phyloP scores from a whole-genome alignment of 2,797 vertebrate species.

The Sebastes oblongus region DNA sequence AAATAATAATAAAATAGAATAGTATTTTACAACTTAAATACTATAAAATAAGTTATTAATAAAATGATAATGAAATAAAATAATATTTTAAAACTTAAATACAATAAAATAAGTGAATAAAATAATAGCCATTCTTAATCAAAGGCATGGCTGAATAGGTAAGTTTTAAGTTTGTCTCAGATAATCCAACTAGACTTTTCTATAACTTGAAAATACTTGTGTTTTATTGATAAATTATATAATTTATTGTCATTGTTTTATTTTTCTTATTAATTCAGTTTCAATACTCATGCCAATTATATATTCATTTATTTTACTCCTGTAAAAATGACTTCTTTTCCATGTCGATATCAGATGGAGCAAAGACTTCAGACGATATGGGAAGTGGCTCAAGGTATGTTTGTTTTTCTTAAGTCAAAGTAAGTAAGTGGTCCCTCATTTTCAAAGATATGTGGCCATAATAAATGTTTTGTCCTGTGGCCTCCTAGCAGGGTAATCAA shows the following conservation, averaged over 20 bases:
- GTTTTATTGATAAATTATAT: not conserved
- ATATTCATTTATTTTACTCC: not conserved
- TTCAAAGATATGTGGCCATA: not conserved
- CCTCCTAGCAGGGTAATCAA: not conserved
- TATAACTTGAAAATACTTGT: not conserved
- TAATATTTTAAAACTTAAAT: too few relatives aligned
- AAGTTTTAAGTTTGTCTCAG: too few relatives aligned
- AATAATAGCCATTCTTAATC: too few relatives aligned
- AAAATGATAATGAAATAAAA: too few relatives aligned
- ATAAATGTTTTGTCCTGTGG: not conserved
- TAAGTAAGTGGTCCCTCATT: not conserved
- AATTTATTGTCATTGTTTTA: not conserved
- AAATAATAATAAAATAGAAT: too few relatives aligned
- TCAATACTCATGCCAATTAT: not conserved
- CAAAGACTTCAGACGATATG: conserved; percentile 66
- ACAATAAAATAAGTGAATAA: too few relatives aligned
- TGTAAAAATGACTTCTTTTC: not conserved
- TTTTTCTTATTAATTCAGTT: not conserved
- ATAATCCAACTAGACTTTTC: too few relatives aligned
- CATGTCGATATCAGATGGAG: conserved; percentile 64
- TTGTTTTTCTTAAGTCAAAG: not conserved
- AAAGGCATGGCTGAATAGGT: too few relatives aligned
- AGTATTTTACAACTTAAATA: too few relatives aligned
- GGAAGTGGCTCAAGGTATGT: conserved; percentile 64
- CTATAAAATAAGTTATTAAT: too few relatives aligned